Conservation (phyloP, 1,140 invertebrate genomes). For the Gonioctena quinquepunctata region DNA sequence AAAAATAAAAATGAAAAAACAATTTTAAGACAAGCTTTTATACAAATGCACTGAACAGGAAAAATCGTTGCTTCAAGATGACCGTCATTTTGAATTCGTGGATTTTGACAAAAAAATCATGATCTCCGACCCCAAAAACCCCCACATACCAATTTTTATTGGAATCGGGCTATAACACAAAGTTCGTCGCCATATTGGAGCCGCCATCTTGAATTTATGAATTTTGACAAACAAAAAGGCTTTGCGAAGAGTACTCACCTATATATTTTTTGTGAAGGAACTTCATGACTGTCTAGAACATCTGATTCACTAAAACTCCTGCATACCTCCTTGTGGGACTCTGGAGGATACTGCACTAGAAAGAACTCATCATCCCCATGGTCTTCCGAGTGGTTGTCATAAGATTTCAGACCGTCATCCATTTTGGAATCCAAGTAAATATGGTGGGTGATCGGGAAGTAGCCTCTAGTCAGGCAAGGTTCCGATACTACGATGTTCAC, state of each 20-base stretch:
- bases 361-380: conserved; percentile 51
- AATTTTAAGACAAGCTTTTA: too few relatives aligned
- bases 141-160: too few relatives aligned
- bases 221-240: too few relatives aligned
- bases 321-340: conserved; percentile 28
- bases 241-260: conserved; percentile 11
- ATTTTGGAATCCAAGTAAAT: conserved; percentile 42
- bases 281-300: conserved; percentile 35
- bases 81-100: too few relatives aligned
- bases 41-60: too few relatives aligned
- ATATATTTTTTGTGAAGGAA: conserved; percentile 7
- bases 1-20: background rate
- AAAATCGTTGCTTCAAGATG: too few relatives aligned
- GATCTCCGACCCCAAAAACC: too few relatives aligned
- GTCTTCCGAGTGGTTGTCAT: conserved; percentile 37
- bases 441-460: conserved; percentile 28
- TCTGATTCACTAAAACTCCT: conserved; percentile 46
- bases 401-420: conserved; percentile 44
- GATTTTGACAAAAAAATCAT: too few relatives aligned
- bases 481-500: conserved; percentile 29
- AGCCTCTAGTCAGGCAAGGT: conserved; percentile 30
- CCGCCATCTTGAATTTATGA: too few relatives aligned
- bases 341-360: conserved; percentile 44
- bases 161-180: too few relatives aligned
- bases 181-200: too few relatives aligned